Percentiles rank a stretch among this genome's conserved stretches.
phyloP scores from a whole-genome alignment of 2,113 vertebrate genomes.

The Reinhardtius hippoglossoides region DNA sequence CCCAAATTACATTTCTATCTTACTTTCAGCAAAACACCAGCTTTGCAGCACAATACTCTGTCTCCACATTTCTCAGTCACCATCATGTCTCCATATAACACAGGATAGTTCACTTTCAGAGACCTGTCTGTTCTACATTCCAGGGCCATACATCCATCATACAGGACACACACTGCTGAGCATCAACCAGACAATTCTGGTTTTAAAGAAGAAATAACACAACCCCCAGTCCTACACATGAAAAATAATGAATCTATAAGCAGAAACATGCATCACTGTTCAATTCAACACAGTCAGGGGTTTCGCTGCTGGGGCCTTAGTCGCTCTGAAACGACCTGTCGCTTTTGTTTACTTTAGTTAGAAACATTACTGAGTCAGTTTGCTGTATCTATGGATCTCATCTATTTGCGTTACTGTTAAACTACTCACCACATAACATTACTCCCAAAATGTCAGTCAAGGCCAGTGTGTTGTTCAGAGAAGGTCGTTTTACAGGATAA shows the following conservation, averaged over 20 bases:
- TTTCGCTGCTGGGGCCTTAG: background rate
- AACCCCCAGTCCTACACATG: background rate
- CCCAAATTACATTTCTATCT: slow-evolving; percentile 10
- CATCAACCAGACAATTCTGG: background rate
- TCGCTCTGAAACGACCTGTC: background rate
- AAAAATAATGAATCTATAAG: background rate
- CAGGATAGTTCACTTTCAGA: slow-evolving; percentile 54
- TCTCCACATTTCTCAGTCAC: background rate
- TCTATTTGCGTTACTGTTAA: background rate
- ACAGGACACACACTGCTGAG: slow-evolving; percentile 7
- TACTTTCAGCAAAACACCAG: slow-evolving; percentile 29
- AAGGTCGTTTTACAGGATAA: background rate
- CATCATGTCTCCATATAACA: background rate
- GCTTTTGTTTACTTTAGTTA: background rate
- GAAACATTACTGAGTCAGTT: background rate
- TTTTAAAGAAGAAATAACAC: background rate
- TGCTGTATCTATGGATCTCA: background rate
- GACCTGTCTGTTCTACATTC: slow-evolving; percentile 52
- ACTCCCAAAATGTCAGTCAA: background rate
- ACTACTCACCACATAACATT: background rate
- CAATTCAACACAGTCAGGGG: background rate
- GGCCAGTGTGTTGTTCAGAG: background rate
- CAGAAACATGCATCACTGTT: background rate
- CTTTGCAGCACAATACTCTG: background rate
- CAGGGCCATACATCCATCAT: slow-evolving; percentile 27